These are phyloP conservation scores for Melitaea athalia DNA, from an alignment of 2,888 invertebrate species.

Conservation along the genomic window DNA sequence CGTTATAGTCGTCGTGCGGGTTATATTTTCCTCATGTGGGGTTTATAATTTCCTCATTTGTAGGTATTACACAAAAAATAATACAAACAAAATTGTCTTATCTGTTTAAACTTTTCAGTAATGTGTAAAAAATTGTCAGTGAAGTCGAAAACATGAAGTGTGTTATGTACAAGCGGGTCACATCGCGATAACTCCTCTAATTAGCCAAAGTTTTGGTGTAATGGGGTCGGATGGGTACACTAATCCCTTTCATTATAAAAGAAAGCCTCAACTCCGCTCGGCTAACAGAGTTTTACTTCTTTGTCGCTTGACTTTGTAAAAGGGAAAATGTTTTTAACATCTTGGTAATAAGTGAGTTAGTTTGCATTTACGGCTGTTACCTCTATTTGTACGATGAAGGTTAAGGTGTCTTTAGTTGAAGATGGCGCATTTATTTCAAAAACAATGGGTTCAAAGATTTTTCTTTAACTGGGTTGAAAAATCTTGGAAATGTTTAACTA, in stretches of 20 bases:
- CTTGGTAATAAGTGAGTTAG: neutral
- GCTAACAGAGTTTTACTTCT: conserved; percentile 20
- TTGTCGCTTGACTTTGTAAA: conserved; percentile 3
- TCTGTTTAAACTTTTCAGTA: too few relatives aligned
- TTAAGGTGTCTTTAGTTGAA: neutral
- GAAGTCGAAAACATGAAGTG: neutral
- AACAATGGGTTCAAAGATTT: neutral
- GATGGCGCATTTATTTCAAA: neutral
- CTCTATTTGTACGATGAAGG: neutral
- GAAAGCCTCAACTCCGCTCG: conserved; percentile 19
- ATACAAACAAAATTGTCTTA: too few relatives aligned
- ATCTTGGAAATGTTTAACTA: too few relatives aligned
- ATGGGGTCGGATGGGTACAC: conserved; percentile 25
- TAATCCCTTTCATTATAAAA: conserved; percentile 34
- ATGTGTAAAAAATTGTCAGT: neutral
- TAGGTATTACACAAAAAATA: too few relatives aligned
- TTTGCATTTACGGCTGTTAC: neutral
- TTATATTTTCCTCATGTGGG: too few relatives aligned
- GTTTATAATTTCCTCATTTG: too few relatives aligned
- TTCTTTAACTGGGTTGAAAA: too few relatives aligned
- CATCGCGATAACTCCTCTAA: conserved; percentile 23
- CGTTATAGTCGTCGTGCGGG: too few relatives aligned
- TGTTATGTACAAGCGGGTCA: conserved; percentile 14
- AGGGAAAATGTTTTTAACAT: neutral
- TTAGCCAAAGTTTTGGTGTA: conserved; percentile 26